phyloP scores from a whole-genome alignment of 2,888 invertebrate species.

The Lysandra coridon region DNA sequence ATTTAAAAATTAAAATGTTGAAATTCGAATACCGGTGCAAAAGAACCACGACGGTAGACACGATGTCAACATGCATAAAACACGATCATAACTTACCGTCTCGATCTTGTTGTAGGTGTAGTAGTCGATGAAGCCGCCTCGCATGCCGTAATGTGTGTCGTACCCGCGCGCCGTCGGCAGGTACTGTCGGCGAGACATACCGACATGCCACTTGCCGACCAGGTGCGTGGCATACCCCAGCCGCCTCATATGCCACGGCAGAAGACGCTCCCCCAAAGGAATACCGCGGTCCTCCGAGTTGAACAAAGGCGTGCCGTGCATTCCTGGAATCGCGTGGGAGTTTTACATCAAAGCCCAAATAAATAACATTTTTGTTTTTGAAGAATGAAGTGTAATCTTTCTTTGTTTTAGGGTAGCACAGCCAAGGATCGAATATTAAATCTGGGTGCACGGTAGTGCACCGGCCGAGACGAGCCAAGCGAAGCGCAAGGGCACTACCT shows the following conservation, averaged over 20 bases:
- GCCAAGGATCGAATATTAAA: too few relatives aligned
- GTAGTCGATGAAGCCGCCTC: slow-evolving; percentile 88
- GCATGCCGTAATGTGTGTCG: slow-evolving; percentile 89
- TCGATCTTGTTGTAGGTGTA: slow-evolving; percentile 78
- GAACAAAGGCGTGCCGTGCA: slow-evolving; percentile 67
- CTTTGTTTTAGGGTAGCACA: background rate
- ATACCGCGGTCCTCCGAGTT: slow-evolving; percentile 73
- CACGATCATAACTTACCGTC: slow-evolving; percentile 51
- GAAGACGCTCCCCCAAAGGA: slow-evolving; percentile 75
- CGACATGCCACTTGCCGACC: slow-evolving; percentile 96
- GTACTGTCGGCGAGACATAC: slow-evolving; percentile 85
- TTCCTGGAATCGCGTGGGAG: slow-evolving; percentile 54
- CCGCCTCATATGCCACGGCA: slow-evolving; percentile 83
- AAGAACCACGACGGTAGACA: too few relatives aligned
- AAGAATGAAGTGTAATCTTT: background rate
- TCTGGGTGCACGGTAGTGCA: too few relatives aligned
- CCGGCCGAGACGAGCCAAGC: too few relatives aligned
- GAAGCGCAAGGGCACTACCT: too few relatives aligned
- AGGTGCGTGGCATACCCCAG: slow-evolving; percentile 89
- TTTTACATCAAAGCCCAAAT: background rate
- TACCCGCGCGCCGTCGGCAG: slow-evolving; percentile 89
- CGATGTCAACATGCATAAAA: background rate
- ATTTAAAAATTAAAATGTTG: too few relatives aligned
- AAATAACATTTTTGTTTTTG: background rate
- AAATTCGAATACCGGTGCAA: too few relatives aligned